Percentiles rank a stretch among this genome's conserved stretches.
phyloP scores from a whole-genome alignment of 2,797 vertebrate species.

The Eremophila alpestris region DNA sequence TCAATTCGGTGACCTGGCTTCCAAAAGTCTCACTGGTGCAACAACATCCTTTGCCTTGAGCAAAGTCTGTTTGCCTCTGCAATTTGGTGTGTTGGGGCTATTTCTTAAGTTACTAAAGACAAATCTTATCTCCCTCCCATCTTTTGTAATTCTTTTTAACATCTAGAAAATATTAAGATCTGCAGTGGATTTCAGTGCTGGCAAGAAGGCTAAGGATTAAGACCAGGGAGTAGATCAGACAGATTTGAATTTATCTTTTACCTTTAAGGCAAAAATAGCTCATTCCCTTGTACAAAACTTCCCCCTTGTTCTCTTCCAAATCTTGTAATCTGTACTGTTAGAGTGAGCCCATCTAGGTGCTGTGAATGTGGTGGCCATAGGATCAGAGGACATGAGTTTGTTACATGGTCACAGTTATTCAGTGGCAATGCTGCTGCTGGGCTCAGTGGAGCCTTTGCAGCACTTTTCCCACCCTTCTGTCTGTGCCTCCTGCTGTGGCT shows the following conservation, averaged over 20 bases:
- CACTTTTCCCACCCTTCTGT: background rate
- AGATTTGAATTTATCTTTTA: background rate
- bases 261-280: background rate
- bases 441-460: background rate
- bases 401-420: background rate
- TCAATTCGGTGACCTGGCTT: background rate
- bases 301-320: rapidly evolving
- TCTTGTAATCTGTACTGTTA: background rate
- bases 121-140: background rate
- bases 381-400: background rate
- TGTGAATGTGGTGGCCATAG: background rate
- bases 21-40: background rate
- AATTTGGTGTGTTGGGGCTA: background rate
- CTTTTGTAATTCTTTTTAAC: background rate
- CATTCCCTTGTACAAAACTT: background rate
- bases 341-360: background rate
- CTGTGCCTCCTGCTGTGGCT: rapidly evolving
- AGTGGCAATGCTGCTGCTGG: background rate
- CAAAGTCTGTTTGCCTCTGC: background rate
- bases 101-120: background rate
- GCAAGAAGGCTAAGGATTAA: background rate
- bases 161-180: background rate
- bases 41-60: background rate
- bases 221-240: background rate
- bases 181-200: background rate